A percentile compares a stretch with the other conserved stretches of the same genome.
phyloP scores from a whole-genome alignment of 1,140 invertebrate genomes.

The Dreissena rostriformis region DNA sequence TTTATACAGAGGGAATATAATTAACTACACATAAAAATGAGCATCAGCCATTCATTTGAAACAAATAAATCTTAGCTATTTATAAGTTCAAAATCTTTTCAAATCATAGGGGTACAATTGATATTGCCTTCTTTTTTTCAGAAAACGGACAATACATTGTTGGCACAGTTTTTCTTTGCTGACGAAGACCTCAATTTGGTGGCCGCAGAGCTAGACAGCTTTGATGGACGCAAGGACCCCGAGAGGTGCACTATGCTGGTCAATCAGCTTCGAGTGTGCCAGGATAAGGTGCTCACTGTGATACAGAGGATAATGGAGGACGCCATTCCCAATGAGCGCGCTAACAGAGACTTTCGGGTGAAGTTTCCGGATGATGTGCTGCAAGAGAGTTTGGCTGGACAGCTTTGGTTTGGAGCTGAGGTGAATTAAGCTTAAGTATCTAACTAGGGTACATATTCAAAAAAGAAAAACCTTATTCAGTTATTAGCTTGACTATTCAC shows the following conservation, averaged over 20 bases:
- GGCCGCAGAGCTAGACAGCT: slow-evolving; percentile 97
- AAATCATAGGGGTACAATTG: slow-evolving; percentile 9
- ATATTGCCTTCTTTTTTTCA: slow-evolving; percentile 78
- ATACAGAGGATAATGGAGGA: slow-evolving; percentile 98
- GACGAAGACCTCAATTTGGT: slow-evolving; percentile 98
- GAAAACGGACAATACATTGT: slow-evolving; percentile 95
- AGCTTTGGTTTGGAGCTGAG: slow-evolving; percentile 99
- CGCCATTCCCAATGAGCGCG: slow-evolving; percentile 92
- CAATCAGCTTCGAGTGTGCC: slow-evolving; percentile 89
- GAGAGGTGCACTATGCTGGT: slow-evolving; percentile 97
- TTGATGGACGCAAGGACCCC: slow-evolving; percentile 98
- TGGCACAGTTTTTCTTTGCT: slow-evolving; percentile 99
- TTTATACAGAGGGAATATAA: background rate
- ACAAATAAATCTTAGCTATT: background rate
- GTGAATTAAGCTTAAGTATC: slow-evolving; percentile 80
- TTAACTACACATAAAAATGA: background rate
- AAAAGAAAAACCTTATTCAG: too few relatives aligned
- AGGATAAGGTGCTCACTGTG: slow-evolving; percentile 88
- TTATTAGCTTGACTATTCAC: too few relatives aligned
- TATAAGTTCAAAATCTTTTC: background rate
- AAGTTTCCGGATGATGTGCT: slow-evolving; percentile 99
- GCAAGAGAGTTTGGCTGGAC: slow-evolving; percentile 98
- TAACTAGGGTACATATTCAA: too few relatives aligned
- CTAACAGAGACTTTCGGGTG: slow-evolving; percentile 96
- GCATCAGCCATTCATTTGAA: background rate